A percentile compares a stretch with the other conserved stretches of the same genome.
These are phyloP conservation scores for Lepidocyrtinus sp. DNA, from an alignment of 2,888 invertebrate genomes.

Conservation along the genomic window DNA sequence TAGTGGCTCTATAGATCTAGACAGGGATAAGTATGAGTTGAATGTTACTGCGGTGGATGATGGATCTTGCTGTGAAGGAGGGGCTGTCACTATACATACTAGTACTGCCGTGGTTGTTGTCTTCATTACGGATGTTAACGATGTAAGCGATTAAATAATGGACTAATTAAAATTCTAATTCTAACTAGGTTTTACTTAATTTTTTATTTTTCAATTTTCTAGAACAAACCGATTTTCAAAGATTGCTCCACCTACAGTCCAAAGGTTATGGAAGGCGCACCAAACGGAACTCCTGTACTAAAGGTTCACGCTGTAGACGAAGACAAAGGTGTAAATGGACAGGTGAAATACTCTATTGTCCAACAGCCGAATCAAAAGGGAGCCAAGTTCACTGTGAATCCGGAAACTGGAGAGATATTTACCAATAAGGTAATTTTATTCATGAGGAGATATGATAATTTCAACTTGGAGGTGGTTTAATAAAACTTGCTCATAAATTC, in stretches of 20 bases:
- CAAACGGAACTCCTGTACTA: conserved; percentile 93
- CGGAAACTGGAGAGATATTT: conserved; percentile 94
- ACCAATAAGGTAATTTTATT: conserved; percentile 91
- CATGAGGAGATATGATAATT: too few species aligned
- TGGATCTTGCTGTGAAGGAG: conserved; percentile 95
- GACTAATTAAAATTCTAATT: background rate
- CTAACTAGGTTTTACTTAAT: background rate
- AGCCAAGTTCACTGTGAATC: conserved; percentile 95
- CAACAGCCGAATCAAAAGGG: conserved; percentile 96
- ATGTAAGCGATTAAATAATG: conserved; percentile 87
- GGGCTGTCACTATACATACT: conserved; percentile 89
- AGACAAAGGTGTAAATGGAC: conserved; percentile 96
- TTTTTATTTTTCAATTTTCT: conserved; percentile 71
- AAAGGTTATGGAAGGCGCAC: conserved; percentile 94
- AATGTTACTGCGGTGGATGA: conserved; percentile 99
- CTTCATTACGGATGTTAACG: conserved; percentile 97
- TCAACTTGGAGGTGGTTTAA: too few species aligned
- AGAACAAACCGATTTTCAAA: conserved; percentile 95
- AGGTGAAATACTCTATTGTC: conserved; percentile 97
- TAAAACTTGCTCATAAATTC: too few species aligned
- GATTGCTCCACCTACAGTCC: conserved; percentile 94
- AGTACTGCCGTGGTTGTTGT: conserved; percentile 96
- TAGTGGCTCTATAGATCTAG: conserved; percentile 87
- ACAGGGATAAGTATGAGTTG: conserved; percentile 94
- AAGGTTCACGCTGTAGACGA: conserved; percentile 93